Conservation (phyloP, 1,140 invertebrate genomes). For the Gyrodactylus salaris region DNA sequence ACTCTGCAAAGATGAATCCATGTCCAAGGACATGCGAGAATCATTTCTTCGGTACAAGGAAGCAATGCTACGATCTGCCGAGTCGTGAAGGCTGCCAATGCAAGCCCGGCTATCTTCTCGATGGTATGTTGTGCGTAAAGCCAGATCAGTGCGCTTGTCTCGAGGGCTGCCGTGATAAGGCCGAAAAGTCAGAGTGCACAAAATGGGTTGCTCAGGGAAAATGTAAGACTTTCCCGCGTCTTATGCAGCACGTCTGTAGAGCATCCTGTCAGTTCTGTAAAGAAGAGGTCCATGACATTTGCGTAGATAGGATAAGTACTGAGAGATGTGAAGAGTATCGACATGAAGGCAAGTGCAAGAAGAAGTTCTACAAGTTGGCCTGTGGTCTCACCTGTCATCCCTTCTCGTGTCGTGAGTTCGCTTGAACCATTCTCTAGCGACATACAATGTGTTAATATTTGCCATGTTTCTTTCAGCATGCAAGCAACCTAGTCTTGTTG, state of each 20-base stretch:
- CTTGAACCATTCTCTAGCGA: neutral
- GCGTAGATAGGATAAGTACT: conserved; percentile 2
- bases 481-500: neutral
- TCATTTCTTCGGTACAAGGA: conserved; percentile 2
- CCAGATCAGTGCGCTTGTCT: conserved; percentile 4
- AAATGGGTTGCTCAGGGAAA: conserved; percentile 2
- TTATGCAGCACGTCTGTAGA: conserved; percentile 1
- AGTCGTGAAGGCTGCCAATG: conserved; percentile 3
- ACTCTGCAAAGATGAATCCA: neutral
- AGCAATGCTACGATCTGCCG: conserved; percentile 4
- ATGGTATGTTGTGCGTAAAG: conserved; percentile 3
- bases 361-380: neutral
- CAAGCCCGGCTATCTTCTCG: conserved; percentile 4
- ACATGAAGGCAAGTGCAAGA: conserved; percentile 5
- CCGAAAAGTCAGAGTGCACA: neutral
- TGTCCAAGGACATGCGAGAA: conserved; percentile 8
- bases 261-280: conserved; percentile 1
- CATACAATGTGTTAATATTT: neutral
- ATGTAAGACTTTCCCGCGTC: conserved; percentile 1
- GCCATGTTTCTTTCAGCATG: neutral
- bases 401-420: neutral
- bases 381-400: neutral
- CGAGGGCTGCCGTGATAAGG: neutral
- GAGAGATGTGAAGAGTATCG: neutral
- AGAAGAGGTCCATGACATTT: neutral